Percentiles rank a stretch among this genome's conserved stretches.
Evolutionary conservation across 23 tunicate genomes (phyloP).

Genomic region (Clavelina lepadiformis): DNA sequence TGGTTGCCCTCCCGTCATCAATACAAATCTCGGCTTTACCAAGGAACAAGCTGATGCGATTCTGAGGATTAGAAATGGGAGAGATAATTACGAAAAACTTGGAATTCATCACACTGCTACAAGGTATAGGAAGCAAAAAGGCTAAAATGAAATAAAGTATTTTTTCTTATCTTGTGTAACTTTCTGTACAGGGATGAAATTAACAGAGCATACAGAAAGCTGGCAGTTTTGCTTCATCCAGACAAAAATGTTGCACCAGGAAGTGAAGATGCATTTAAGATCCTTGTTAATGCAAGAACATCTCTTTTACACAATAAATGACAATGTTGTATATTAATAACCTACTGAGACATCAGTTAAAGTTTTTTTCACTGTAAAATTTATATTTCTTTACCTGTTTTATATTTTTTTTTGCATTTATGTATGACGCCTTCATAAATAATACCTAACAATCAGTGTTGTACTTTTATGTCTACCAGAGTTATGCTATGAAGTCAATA

Average conservation of each 20-base stretch:
- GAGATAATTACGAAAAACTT: conserved; percentile 80
- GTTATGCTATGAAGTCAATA: too few species aligned
- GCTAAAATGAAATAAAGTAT: background rate
- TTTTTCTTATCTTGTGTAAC: background rate
- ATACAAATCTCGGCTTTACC: conserved; percentile 60
- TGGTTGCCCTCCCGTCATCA: conserved; percentile 17
- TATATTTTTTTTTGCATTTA: too few species aligned
- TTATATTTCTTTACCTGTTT: too few species aligned
- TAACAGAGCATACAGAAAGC: conserved; percentile 85
- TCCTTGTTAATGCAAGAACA: conserved; percentile 82
- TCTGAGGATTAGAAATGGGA: conserved; percentile 67
- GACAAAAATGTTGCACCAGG: conserved; percentile 98
- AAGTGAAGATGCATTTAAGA: conserved; percentile 93
- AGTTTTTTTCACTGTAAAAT: background rate
- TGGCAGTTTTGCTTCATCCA: conserved; percentile 90
- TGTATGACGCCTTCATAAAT: too few species aligned
- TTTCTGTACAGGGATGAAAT: conserved; percentile 47
- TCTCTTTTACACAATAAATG: conserved; percentile 77
- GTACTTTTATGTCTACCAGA: too few species aligned
- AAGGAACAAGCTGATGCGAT: conserved; percentile 96
- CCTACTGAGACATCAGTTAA: background rate
- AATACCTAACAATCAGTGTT: too few species aligned
- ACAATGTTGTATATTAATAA: background rate
- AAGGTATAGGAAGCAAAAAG: conserved; percentile 9
- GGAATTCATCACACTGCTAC: conserved; percentile 75